phyloP scores from a whole-genome alignment of 2,888 invertebrate genomes.

The Lasioglossum figueresi region DNA sequence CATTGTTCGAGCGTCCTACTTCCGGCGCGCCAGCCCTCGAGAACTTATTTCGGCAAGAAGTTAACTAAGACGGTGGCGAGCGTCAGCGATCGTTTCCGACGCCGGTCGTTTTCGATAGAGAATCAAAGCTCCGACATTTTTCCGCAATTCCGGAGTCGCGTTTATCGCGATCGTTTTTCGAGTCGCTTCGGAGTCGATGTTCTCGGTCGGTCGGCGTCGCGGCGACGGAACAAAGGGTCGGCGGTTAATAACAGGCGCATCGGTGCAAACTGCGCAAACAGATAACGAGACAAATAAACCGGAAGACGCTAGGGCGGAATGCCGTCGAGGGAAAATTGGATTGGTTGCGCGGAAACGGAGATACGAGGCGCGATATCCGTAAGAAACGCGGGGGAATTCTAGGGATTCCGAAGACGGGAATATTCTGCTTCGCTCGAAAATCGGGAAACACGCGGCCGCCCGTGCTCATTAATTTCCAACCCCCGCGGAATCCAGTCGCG shows the following conservation, averaged over 20 bases:
- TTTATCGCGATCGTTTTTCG: not conserved
- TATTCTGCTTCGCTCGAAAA: slow-evolving; percentile 46
- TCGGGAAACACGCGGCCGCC: slow-evolving; percentile 36
- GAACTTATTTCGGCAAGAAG: slow-evolving; percentile 5
- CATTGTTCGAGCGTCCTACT: slow-evolving; percentile 10
- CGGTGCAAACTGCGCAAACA: slow-evolving; percentile 30
- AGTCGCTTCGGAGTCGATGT: too few species aligned
- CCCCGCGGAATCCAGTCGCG: slow-evolving; percentile 30
- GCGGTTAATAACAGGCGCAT: slow-evolving; percentile 39
- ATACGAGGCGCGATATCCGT: slow-evolving; percentile 18
- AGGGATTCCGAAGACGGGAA: slow-evolving; percentile 34
- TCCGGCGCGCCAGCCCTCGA: not conserved
- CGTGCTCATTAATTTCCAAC: slow-evolving; percentile 58
- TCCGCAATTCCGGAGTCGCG: not conserved
- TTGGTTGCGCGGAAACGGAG: slow-evolving; percentile 45
- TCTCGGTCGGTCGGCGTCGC: not conserved
- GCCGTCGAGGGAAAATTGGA: slow-evolving; percentile 55
- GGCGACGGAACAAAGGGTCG: not conserved
- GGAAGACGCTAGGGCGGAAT: slow-evolving; percentile 31
- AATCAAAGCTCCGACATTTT: slow-evolving; percentile 20
- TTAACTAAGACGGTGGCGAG: slow-evolving; percentile 3
- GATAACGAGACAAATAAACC: slow-evolving; percentile 38
- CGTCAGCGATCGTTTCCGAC: not conserved
- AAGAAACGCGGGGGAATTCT: slow-evolving; percentile 17
- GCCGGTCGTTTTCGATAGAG: not conserved